These are phyloP conservation scores for Chunga burmeisteri DNA, from an alignment of 2,113 vertebrate species.

Conservation along the genomic window DNA sequence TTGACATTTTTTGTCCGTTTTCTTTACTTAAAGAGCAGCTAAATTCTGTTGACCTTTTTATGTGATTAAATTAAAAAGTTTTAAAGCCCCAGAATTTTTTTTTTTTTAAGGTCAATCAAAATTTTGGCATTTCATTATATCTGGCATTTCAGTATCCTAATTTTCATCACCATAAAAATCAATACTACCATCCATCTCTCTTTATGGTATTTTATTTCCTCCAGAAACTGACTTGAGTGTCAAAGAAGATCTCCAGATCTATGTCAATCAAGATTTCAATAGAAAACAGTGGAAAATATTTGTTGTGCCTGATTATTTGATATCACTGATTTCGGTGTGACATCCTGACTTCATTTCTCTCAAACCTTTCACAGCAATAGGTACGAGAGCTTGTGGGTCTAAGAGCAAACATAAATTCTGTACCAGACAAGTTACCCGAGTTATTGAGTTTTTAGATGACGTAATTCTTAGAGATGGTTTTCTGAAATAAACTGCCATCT, in stretches of 20 bases:
- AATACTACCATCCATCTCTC: neutral
- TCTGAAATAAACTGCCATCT: slow-evolving; percentile 56
- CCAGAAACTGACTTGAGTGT: slow-evolving; percentile 1
- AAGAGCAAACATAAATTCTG: slow-evolving; percentile 18
- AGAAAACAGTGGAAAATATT: slow-evolving; percentile 20
- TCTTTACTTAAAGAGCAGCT: neutral
- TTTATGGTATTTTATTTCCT: slow-evolving; percentile 18
- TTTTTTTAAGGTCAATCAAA: slow-evolving; percentile 30
- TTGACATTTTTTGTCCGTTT: neutral
- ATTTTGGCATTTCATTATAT: slow-evolving; percentile 12
- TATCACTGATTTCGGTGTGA: neutral
- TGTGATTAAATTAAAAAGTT: neutral
- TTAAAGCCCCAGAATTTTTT: neutral
- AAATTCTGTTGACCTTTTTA: slow-evolving; percentile 32
- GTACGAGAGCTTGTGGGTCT: neutral
- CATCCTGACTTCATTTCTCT: slow-evolving; percentile 32
- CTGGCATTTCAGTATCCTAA: slow-evolving; percentile 2
- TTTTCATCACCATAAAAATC: slow-evolving; percentile 29
- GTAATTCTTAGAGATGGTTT: slow-evolving; percentile 45
- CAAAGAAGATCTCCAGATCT: neutral
- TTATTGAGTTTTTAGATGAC: slow-evolving; percentile 30
- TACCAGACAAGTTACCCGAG: neutral
- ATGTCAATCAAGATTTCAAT: slow-evolving; percentile 7
- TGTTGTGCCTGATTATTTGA: neutral
- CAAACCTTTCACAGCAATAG: neutral